Evolutionary conservation across 1,140 invertebrate genomes (phyloP), one percentile per base, ranked within the genome.

Genomic region (Drosophila serrata): DNA sequence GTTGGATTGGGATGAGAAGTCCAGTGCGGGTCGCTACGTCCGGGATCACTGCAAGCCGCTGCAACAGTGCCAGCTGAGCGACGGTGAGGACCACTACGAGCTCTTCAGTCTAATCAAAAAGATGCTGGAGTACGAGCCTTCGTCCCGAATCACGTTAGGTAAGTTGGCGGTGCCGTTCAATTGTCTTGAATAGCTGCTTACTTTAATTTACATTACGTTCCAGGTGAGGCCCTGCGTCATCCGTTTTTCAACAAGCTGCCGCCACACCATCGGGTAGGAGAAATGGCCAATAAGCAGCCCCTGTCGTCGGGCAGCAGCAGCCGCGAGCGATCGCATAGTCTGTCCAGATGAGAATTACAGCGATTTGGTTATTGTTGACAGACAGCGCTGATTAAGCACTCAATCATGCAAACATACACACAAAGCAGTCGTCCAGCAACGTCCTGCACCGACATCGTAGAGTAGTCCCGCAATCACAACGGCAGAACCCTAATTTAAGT

Each of bases 71-170:
- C 95, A 98, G 93, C 95, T 96, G 82, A 95, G 94, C 65, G 97
- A 98, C 60, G 97, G 98, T 82, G 95, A 97, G 65, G 98, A 99
- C 79, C 97, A 99, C 93, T 95, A 96, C 63, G 95, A 98, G 84
- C 93, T 99, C 74, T 99, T 99, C 93, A 98, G 99, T 91, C 94
- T 99, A 70, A 97, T 99, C 75, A 95, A 96, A 76, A 95, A 96
- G 93, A 99, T 99, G 99, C 93, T 99, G 86, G 98, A 99, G 68
- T 99, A 99, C 93, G 98, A 99, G 88, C 98, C 99, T 24, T 94
- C 95, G 13, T 95, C 97, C 85, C 95, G 99, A 46, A 97, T 99
- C 75, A 96, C 96, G 56, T 94, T 99, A 67, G 95, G 95, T 93
- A 45, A 90, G 82, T 22, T 17, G 7, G 1, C 12, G 13, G 17